Percentiles rank a stretch among this genome's conserved stretches.
Evolutionary conservation across 2,888 invertebrate genomes (phyloP).

Genomic region (Synanthedon myopaeformis): DNA sequence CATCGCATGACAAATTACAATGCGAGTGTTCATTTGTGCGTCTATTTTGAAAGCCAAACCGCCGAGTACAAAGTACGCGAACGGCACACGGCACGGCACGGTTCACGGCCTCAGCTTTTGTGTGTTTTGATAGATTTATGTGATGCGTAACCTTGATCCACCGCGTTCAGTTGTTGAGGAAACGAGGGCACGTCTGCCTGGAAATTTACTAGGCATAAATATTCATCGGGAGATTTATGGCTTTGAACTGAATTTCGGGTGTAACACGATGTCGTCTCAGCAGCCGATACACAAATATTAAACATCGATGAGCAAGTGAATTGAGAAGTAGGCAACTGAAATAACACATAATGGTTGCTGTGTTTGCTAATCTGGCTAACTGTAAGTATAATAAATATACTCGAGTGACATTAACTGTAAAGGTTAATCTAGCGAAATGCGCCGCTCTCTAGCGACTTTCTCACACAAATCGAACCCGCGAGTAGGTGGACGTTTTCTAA

Average conservation of each 20-base stretch:
- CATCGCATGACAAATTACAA: slow-evolving; percentile 47
- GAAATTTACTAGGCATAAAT: not conserved
- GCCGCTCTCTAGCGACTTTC: slow-evolving; percentile 15
- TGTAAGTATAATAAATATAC: not conserved
- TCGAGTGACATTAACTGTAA: not conserved
- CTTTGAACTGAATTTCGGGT: not conserved
- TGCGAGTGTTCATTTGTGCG: slow-evolving; percentile 30
- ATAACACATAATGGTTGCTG: not conserved
- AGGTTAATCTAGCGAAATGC: not conserved
- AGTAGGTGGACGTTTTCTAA: slow-evolving; percentile 39
- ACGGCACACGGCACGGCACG: slow-evolving; percentile 18
- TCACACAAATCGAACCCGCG: slow-evolving; percentile 25
- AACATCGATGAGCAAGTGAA: not conserved
- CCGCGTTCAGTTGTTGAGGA: slow-evolving; percentile 18
- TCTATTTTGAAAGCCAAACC: slow-evolving; percentile 41
- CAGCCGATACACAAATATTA: not conserved
- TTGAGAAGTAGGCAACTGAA: not conserved
- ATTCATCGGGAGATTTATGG: not conserved
- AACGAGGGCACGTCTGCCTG: slow-evolving; percentile 14
- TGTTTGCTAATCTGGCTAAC: not conserved
- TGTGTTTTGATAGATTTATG: slow-evolving; percentile 33
- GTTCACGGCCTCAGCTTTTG: slow-evolving; percentile 32
- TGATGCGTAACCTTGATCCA: slow-evolving; percentile 20
- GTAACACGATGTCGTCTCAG: not conserved
- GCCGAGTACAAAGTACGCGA: slow-evolving; percentile 26